phyloP scores from a whole-genome alignment of 2,113 vertebrate genomes.

The Fregata magnificens region DNA sequence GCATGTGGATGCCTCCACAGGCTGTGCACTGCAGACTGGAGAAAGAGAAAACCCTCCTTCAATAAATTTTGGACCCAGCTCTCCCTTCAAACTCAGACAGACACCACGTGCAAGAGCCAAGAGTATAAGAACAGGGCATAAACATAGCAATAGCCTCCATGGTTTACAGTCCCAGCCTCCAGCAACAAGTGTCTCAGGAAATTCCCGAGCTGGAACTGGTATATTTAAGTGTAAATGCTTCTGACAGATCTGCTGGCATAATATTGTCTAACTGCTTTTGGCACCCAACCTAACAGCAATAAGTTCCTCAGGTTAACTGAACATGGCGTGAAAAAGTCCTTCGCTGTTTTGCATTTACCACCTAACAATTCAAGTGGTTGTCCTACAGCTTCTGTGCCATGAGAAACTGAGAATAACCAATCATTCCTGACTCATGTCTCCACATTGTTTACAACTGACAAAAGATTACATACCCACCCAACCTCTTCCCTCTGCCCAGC shows the following conservation, averaged over 20 bases:
- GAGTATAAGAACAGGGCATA: background rate
- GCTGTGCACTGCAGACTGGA: background rate
- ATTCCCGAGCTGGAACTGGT: background rate
- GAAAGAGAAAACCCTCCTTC: background rate
- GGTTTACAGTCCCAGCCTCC: background rate
- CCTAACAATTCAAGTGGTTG: background rate
- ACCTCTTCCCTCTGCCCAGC: background rate
- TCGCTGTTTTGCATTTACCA: background rate
- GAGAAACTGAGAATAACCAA: background rate
- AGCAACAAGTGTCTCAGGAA: background rate
- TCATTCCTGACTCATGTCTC: background rate
- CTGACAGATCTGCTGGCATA: background rate
- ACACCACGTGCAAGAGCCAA: background rate
- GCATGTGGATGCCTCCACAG: background rate
- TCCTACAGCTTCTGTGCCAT: background rate
- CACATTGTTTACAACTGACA: background rate
- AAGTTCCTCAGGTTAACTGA: background rate
- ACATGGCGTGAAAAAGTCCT: background rate
- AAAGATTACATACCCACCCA: background rate
- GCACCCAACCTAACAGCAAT: background rate
- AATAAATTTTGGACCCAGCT: background rate
- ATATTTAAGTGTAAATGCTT: background rate
- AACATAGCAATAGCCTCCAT: background rate
- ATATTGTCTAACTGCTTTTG: background rate
- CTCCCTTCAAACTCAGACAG: background rate